Conservation (phyloP, 2,113 vertebrate species). For the Tychaedon coryphoeus region DNA sequence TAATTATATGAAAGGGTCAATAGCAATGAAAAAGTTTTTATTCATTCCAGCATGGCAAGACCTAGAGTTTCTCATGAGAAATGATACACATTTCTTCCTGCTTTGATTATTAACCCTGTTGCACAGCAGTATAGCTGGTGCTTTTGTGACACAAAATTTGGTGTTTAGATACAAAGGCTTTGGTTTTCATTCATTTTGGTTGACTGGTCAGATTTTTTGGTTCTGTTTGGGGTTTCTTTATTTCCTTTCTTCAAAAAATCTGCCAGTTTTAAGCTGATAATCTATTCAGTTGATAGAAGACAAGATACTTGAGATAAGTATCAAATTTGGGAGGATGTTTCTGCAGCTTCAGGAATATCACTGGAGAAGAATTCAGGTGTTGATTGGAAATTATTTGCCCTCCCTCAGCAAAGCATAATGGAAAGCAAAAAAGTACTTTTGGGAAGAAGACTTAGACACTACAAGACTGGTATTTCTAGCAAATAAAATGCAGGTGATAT, state of each 20-base stretch:
- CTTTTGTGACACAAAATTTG: neutral
- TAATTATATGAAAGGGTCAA: neutral
- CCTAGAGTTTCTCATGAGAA: neutral
- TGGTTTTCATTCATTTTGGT: fast-evolving
- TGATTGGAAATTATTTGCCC: neutral
- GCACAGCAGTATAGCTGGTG: neutral
- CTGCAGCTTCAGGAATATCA: neutral
- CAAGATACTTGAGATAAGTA: neutral
- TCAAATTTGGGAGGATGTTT: neutral
- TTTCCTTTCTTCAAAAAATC: neutral
- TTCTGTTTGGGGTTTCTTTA: neutral
- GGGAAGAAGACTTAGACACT: neutral
- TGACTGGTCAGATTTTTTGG: fast-evolving
- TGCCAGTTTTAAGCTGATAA: neutral
- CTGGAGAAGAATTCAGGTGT: neutral
- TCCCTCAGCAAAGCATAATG: neutral
- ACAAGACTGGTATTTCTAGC: neutral
- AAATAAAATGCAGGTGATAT: neutral
- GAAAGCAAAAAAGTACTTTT: neutral
- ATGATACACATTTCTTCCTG: neutral
- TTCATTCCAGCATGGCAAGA: neutral
- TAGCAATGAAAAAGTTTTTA: neutral
- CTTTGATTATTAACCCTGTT: neutral
- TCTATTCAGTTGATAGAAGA: neutral
- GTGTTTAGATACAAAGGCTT: neutral